phyloP scores from a whole-genome alignment of 2,888 invertebrate genomes.

The Panorpa germanica region DNA sequence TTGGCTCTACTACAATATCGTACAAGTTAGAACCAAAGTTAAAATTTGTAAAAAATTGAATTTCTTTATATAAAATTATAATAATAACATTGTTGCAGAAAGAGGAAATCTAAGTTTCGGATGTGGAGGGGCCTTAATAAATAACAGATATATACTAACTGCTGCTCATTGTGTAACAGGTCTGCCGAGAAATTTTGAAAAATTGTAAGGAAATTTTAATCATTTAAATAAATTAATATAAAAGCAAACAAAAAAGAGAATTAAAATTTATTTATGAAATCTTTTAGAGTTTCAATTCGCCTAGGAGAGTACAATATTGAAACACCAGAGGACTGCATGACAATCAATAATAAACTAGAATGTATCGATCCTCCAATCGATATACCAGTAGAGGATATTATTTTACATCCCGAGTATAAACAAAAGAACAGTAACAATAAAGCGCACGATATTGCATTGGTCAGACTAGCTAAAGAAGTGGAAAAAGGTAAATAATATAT shows the following conservation, averaged over 20 bases:
- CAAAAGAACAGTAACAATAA: conserved; percentile 28
- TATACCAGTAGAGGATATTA: conserved; percentile 35
- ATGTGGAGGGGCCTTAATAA: conserved; percentile 34
- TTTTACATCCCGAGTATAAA: conserved; percentile 41
- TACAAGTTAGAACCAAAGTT: too few relatives aligned
- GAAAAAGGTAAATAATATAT: conserved; percentile 26
- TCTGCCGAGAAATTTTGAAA: conserved; percentile 19
- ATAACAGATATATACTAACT: conserved; percentile 29
- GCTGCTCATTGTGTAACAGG: conserved; percentile 30
- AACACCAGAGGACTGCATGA: conserved; percentile 37
- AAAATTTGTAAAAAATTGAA: too few relatives aligned
- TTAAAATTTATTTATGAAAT: too few relatives aligned
- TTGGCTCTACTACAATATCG: conserved; percentile 36
- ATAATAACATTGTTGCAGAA: too few relatives aligned
- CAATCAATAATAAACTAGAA: conserved; percentile 19
- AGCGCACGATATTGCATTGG: conserved; percentile 36
- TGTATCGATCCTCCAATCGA: conserved; percentile 48
- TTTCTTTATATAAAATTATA: too few relatives aligned
- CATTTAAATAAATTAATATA: too few relatives aligned
- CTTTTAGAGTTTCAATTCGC: too few relatives aligned
- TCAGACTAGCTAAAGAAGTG: conserved; percentile 19
- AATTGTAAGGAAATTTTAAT: conserved; percentile 22
- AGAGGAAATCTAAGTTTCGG: too few relatives aligned
- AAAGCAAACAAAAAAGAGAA: too few relatives aligned
- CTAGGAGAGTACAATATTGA: conserved; percentile 47